phyloP scores from a whole-genome alignment of 2,113 vertebrate species.

The Nannobrachium achirus region DNA sequence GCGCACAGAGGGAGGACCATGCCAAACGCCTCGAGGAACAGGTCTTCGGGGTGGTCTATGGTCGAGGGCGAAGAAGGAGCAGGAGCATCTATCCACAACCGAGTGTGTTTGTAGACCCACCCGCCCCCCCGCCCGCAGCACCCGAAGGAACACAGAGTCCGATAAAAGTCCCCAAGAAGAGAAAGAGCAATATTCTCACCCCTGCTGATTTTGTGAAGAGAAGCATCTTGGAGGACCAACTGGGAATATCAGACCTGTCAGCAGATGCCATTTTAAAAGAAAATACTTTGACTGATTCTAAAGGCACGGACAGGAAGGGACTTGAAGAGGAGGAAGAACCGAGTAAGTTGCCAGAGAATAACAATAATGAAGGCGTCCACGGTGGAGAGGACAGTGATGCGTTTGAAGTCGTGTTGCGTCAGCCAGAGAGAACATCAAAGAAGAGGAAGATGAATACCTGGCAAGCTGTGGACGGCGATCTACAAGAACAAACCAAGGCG shows the following conservation, averaged over 20 bases:
- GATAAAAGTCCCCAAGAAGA: conserved; percentile 57
- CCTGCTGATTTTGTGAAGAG: conserved; percentile 76
- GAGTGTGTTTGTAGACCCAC: conserved; percentile 12
- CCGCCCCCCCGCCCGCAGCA: too few species aligned
- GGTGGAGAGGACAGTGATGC: conserved; percentile 18
- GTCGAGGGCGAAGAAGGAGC: conserved; percentile 68
- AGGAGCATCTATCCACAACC: conserved; percentile 34
- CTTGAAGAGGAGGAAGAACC: not conserved
- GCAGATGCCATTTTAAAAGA: conserved; percentile 36
- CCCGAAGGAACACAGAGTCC: not conserved
- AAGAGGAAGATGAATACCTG: conserved; percentile 27
- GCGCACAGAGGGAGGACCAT: conserved; percentile 24
- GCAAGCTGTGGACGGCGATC: conserved; percentile 58
- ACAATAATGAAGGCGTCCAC: not conserved
- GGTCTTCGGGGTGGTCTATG: conserved; percentile 90
- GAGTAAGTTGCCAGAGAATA: conserved; percentile 21
- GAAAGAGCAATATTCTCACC: conserved; percentile 26
- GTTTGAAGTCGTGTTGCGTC: conserved; percentile 35
- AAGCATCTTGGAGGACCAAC: conserved; percentile 3
- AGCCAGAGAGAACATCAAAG: conserved; percentile 8
- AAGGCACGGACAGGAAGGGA: conserved; percentile 30
- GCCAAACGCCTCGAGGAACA: conserved; percentile 78
- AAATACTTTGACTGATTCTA: not conserved
- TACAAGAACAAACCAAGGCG: conserved; percentile 36
- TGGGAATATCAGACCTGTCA: conserved; percentile 2